A percentile compares a stretch with the other conserved stretches of the same genome.
phyloP scores from a whole-genome alignment of 2,888 invertebrate species.

The Sarcophaga subvicina region DNA sequence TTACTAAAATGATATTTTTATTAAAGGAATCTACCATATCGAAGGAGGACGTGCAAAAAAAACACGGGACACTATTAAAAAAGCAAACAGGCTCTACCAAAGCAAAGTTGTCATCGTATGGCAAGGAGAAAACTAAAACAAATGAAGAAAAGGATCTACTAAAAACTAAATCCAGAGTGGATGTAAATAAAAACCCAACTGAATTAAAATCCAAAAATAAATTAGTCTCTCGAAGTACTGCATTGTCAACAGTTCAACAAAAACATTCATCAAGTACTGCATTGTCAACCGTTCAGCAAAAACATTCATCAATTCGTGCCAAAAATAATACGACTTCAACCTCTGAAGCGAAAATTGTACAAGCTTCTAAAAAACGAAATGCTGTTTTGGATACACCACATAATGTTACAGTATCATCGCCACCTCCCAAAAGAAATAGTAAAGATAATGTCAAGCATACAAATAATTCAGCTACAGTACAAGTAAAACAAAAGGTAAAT shows the following conservation, averaged over 20 bases:
- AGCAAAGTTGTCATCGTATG: background rate
- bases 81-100: background rate
- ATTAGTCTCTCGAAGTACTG: background rate
- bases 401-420: slow-evolving; percentile 81
- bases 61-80: background rate
- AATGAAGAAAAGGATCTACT: background rate
- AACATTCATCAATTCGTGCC: slow-evolving; percentile 60
- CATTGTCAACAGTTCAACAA: slow-evolving; percentile 20
- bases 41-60: background rate
- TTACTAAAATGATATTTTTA: background rate
- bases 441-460: background rate
- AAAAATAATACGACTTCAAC: slow-evolving; percentile 55
- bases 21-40: background rate
- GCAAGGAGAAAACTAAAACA: background rate
- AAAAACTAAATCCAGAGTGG: background rate
- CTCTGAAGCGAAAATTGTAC: background rate
- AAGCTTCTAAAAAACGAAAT: slow-evolving; percentile 74
- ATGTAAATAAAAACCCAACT: background rate
- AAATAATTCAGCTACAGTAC: background rate
- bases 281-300: slow-evolving; percentile 20
- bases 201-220: slow-evolving; percentile 1
- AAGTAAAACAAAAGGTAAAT: background rate
- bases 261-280: slow-evolving; percentile 43
- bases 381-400: slow-evolving; percentile 79
- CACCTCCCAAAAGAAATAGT: slow-evolving; percentile 76